These are phyloP conservation scores for Hypena proboscidalis DNA, from an alignment of 2,888 invertebrate species.

Conservation along the genomic window DNA sequence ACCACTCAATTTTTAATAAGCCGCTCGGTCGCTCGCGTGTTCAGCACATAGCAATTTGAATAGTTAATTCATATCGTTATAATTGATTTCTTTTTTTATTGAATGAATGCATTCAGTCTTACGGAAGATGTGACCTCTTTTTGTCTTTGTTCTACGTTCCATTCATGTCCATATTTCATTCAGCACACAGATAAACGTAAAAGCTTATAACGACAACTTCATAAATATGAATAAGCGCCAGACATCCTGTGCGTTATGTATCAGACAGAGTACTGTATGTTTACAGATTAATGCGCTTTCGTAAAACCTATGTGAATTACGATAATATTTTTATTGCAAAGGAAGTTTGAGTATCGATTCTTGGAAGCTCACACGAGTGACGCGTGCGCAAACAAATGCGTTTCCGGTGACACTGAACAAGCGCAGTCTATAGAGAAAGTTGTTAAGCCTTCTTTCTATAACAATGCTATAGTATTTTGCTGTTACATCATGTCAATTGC, in stretches of 20 bases:
- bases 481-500: conserved; percentile 41
- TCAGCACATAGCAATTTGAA: conserved; percentile 53
- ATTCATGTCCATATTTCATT: conserved; percentile 37
- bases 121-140: conserved; percentile 57
- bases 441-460: conserved; percentile 48
- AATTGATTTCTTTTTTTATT: conserved; percentile 65
- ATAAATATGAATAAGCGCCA: conserved; percentile 16
- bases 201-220: conserved; percentile 17
- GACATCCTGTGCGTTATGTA: conserved; percentile 23
- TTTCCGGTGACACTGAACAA: conserved; percentile 40
- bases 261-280: conserved; percentile 11
- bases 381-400: conserved; percentile 45
- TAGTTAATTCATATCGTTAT: conserved; percentile 60
- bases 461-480: conserved; percentile 43
- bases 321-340: conserved; percentile 25
- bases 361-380: conserved; percentile 41
- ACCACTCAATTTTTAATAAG: conserved; percentile 49
- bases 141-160: conserved; percentile 39
- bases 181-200: conserved; percentile 26
- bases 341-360: conserved; percentile 45
- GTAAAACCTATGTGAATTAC: conserved; percentile 22
- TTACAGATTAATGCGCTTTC: conserved; percentile 27
- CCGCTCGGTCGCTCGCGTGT: conserved; percentile 50
- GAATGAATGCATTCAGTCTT: conserved; percentile 53
- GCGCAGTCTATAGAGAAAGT: conserved; percentile 50